These are phyloP conservation scores for Ptycholaimellus sp. DNA, from an alignment of 2,888 invertebrate genomes.

Conservation along the genomic window DNA sequence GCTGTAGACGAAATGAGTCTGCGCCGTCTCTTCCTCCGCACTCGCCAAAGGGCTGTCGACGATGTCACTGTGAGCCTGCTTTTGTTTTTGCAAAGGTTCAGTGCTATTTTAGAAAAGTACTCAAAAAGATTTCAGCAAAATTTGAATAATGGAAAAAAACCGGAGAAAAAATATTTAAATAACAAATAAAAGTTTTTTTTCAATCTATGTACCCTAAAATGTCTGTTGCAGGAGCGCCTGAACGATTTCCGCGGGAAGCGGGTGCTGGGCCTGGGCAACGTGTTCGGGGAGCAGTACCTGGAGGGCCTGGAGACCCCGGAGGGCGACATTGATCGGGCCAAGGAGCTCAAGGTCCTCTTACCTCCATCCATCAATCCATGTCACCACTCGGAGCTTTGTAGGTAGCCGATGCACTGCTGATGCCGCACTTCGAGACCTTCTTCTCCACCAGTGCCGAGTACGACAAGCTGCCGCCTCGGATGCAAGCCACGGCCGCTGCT, in stretches of 20 bases:
- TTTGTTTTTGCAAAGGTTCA: too few species aligned
- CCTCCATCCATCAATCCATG: too few species aligned
- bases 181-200: too few species aligned
- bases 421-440: constrained; percentile 13
- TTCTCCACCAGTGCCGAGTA: constrained; percentile 29
- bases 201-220: too few species aligned
- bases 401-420: constrained; percentile 18
- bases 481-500: constrained; percentile 47
- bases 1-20: constrained; percentile 18
- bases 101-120: too few species aligned
- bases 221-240: constrained; percentile 46
- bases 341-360: too few species aligned
- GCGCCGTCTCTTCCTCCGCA: constrained; percentile 52
- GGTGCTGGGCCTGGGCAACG: constrained; percentile 59
- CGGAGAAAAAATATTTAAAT: too few species aligned
- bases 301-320: constrained; percentile 47
- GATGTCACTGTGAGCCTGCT: too few species aligned
- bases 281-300: constrained; percentile 51
- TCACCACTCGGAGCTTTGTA: too few species aligned
- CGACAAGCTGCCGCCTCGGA: constrained; percentile 40
- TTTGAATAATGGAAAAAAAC: too few species aligned
- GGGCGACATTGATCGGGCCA: too few species aligned
- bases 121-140: too few species aligned
- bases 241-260: constrained; percentile 65
- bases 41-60: constrained; percentile 54